Conservation (phyloP, 1,140 invertebrate species). For the Drosophila orosa region DNA sequence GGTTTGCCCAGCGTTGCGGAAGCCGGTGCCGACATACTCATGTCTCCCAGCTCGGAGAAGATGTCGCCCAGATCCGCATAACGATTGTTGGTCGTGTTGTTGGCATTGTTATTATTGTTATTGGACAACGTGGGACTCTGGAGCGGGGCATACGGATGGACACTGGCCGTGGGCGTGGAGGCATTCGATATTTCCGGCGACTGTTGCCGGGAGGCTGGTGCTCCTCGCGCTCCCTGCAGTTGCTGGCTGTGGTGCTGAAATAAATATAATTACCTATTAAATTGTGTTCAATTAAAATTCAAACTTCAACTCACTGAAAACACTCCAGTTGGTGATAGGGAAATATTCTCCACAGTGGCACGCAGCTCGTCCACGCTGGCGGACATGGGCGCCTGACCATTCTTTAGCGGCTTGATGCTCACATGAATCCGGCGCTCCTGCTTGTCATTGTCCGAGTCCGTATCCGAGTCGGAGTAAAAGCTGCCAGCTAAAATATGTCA, state of each 20-base stretch:
- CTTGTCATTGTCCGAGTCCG: conserved; percentile 94
- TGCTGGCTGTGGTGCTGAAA: conserved; percentile 86
- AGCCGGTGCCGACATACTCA: conserved; percentile 88
- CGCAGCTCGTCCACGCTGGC: conserved; percentile 97
- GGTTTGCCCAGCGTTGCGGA: conserved; percentile 85
- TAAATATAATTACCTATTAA: conserved; percentile 74
- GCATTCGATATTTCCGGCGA: conserved; percentile 93
- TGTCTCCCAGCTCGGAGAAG: conserved; percentile 93
- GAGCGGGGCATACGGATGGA: conserved; percentile 92
- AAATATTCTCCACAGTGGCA: conserved; percentile 95
- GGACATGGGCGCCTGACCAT: conserved; percentile 93
- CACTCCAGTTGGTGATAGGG: conserved; percentile 91
- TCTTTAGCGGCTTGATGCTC: conserved; percentile 97
- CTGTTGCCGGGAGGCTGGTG: conserved; percentile 84
- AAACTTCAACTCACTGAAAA: conserved; percentile 76
- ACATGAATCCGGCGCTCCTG: conserved; percentile 95
- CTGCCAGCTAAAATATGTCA: conserved; percentile 85
- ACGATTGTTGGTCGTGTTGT: conserved; percentile 58
- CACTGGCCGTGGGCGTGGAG: conserved; percentile 92
- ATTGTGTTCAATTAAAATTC: not conserved
- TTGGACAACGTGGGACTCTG: conserved; percentile 89
- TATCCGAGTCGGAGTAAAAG: conserved; percentile 96
- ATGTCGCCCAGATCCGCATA: conserved; percentile 90
- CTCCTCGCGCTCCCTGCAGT: conserved; percentile 63
- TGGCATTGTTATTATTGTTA: conserved; percentile 85